Evolutionary conservation across 2,113 vertebrate genomes (phyloP).

Genomic region (Oryzias javanicus): DNA sequence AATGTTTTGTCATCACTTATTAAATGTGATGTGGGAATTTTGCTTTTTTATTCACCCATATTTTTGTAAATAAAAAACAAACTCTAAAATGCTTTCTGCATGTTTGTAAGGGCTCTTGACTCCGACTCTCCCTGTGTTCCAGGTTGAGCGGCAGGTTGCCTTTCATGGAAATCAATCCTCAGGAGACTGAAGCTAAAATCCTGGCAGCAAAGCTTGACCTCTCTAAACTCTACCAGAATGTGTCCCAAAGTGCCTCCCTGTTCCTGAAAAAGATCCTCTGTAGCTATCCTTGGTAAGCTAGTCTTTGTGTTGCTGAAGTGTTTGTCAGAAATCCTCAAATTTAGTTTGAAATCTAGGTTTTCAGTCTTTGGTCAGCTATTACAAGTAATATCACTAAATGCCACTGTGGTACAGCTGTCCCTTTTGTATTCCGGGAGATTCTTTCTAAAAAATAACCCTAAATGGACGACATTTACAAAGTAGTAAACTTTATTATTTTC

Average conservation of each 20-base stretch:
- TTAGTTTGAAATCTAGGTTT: too few relatives aligned
- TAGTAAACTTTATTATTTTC: too few relatives aligned
- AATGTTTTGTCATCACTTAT: background rate
- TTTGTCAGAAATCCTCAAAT: too few relatives aligned
- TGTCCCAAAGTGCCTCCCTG: slow-evolving; percentile 94
- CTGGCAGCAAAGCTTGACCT: slow-evolving; percentile 91
- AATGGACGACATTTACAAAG: too few relatives aligned
- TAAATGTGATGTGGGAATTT: background rate
- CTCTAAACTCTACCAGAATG: slow-evolving; percentile 95
- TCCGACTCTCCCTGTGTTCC: background rate
- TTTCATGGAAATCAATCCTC: slow-evolving; percentile 85
- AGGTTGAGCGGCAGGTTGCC: slow-evolving; percentile 94
- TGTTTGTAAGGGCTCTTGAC: background rate
- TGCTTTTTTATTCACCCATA: background rate
- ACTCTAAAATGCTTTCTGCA: too few relatives aligned
- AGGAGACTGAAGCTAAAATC: slow-evolving; percentile 90
- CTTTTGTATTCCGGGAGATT: too few relatives aligned
- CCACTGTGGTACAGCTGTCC: too few relatives aligned
- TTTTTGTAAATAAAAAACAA: background rate
- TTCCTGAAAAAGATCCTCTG: slow-evolving; percentile 95
- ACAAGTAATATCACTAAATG: too few relatives aligned
- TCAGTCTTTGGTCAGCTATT: too few relatives aligned
- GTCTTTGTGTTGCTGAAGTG: background rate
- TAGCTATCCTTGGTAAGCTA: slow-evolving; percentile 92
- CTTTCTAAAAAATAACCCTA: too few relatives aligned